These are phyloP conservation scores for Hydrotaea diabolus DNA, from an alignment of 2,888 invertebrate genomes.

Conservation along the genomic window DNA sequence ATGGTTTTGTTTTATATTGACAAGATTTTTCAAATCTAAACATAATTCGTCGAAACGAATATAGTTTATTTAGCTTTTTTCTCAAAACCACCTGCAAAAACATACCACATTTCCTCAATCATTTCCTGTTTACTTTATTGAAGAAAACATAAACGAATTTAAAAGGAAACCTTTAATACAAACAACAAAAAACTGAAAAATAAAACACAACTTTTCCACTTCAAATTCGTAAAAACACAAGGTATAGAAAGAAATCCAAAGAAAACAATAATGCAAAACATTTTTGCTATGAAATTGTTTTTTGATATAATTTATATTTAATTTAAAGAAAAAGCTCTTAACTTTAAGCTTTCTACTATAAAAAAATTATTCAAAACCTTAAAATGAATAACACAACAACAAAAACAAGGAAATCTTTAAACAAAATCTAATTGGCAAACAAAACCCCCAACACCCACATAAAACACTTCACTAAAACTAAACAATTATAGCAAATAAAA, in stretches of 20 bases:
- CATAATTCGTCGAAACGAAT: no score
- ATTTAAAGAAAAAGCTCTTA: conserved; percentile 54
- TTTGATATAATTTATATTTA: conserved; percentile 63
- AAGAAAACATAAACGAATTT: conserved; percentile 60
- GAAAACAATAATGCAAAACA: background rate
- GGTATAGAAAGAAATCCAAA: conserved; percentile 53
- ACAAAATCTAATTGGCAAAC: background rate
- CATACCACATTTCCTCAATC: background rate
- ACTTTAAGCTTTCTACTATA: conserved; percentile 61
- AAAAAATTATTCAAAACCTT: no score
- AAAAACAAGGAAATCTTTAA: background rate
- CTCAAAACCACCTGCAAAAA: no score
- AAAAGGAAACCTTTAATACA: conserved; percentile 66
- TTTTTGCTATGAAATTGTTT: conserved; percentile 59
- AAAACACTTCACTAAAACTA: conserved; percentile 51
- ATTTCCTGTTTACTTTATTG: conserved; percentile 31
- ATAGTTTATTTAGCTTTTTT: no score
- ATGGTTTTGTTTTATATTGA: no score
- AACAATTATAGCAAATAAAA: conserved; percentile 44
- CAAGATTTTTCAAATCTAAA: no score
- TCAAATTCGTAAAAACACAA: conserved; percentile 5
- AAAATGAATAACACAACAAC: conserved; percentile 1
- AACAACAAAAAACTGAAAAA: conserved; percentile 22
- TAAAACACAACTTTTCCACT: conserved; percentile 30
- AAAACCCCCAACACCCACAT: background rate